Evolutionary conservation across 1,140 invertebrate species (phyloP), one percentile per base, ranked within the genome.

Genomic region (Chelonus insularis): DNA sequence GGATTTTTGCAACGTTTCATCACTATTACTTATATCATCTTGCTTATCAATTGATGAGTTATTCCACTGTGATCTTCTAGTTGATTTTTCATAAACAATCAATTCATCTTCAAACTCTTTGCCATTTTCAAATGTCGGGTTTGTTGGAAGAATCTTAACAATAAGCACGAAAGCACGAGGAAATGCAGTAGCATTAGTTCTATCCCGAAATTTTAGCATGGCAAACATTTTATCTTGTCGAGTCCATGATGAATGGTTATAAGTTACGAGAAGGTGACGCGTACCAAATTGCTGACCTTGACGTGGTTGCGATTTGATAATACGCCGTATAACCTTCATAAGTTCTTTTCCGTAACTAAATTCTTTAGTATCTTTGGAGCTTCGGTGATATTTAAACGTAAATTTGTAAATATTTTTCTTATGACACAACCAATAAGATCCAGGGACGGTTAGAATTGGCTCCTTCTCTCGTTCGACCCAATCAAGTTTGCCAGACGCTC

Each of bases 401-500:
- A 82, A 80, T 67, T 82, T 82, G 54, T 80, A 80, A 64, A 81
- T 77, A 18, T 74, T 76, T 7, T 75, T 76, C 52, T 79, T 81
- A 47, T 79, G 70, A 48, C 75, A 80, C 21, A 80, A 52, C 79
- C 79, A 81, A 36, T 81, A 80, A 63, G 79, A 77, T 1, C 79
- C 78, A 58, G 79, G 79, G 4, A 82, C 66, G 16, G 67, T 77
- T 72, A 82, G 65, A 57, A 66, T n/a, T 37, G 71, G 66, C 36
- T 74, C 74, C 52, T 75, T 72, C 47, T 68, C 63, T 47, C 68
- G 63, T 48, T 78, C 65, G 66, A 73, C 36, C 72, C 73, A 75
- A 80, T 77, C 55, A 72, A 71, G 43, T 62, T 72, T 67, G 68
- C 72, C 73, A 80, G 72, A 25, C 57, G 74, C 63, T 51, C 69